phyloP scores from a whole-genome alignment of 2,797 vertebrate species.

The Eutrigla gurnardus region DNA sequence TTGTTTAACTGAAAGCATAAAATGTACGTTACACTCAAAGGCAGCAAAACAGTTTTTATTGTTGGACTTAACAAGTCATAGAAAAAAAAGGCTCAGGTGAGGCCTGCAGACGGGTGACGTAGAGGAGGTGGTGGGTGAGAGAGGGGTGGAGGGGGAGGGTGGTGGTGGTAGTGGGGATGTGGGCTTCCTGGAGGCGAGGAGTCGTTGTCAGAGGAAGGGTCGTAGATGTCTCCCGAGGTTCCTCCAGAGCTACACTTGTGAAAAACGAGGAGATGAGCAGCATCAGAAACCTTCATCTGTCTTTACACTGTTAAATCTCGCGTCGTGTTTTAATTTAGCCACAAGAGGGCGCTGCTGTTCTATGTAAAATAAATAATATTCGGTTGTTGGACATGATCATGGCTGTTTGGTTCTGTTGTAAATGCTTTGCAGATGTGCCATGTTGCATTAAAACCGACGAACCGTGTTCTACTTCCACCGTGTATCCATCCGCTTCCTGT shows the following conservation, averaged over 20 bases:
- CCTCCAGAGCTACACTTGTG: slow-evolving; percentile 25
- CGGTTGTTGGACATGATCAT: background rate
- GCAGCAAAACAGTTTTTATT: background rate
- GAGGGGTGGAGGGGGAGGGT: slow-evolving; percentile 34
- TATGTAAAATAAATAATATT: background rate
- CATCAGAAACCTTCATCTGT: background rate
- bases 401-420: background rate
- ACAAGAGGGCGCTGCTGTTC: slow-evolving; percentile 43
- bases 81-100: background rate
- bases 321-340: background rate
- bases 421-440: background rate
- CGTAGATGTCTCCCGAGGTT: slow-evolving; percentile 34
- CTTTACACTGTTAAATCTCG: background rate
- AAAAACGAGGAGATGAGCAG: slow-evolving; percentile 14
- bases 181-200: slow-evolving; percentile 67
- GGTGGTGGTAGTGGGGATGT: slow-evolving; percentile 5
- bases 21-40: slow-evolving; percentile 7
- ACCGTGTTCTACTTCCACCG: no score
- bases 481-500: slow-evolving; percentile 7
- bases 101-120: slow-evolving; percentile 28
- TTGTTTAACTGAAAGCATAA: slow-evolving; percentile 13
- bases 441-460: background rate
- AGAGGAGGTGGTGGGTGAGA: slow-evolving; percentile 52
- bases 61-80: background rate
- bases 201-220: slow-evolving; percentile 67